Evolutionary conservation across 2,797 vertebrate species (phyloP).

Genomic region (Ctenochaetus hawaiiensis): DNA sequence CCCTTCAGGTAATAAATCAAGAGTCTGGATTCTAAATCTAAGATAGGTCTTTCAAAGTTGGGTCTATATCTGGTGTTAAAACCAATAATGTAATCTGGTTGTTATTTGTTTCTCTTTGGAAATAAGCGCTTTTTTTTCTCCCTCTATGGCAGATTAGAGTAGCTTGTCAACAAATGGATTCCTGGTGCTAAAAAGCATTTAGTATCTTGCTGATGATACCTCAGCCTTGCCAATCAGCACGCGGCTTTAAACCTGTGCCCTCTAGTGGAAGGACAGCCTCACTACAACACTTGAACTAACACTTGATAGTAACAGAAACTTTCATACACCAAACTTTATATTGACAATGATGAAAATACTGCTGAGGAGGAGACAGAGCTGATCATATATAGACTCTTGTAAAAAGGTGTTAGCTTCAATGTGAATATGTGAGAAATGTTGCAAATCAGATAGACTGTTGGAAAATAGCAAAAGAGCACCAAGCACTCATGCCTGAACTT

Average conservation of each 20-base stretch:
- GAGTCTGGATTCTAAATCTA: not conserved
- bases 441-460: too few species aligned
- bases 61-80: not conserved
- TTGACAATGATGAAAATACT: not conserved
- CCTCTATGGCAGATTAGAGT: not conserved
- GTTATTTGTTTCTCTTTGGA: not conserved
- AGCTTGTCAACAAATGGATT: not conserved
- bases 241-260: not conserved
- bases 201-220: not conserved
- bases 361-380: too few species aligned
- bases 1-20: too few species aligned
- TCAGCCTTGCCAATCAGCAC: not conserved
- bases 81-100: not conserved
- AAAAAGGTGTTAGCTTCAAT: too few species aligned
- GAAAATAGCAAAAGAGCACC: too few species aligned
- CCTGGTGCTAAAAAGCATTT: not conserved
- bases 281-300: not conserved
- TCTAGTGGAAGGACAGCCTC: conserved; percentile 17
- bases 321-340: not conserved
- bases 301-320: not conserved
- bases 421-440: too few species aligned
- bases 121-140: not conserved
- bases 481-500: too few species aligned
- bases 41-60: not conserved
- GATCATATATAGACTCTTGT: too few species aligned